A percentile compares a stretch with the other conserved stretches of the same genome.
Evolutionary conservation across 2,888 invertebrate species (phyloP).

Genomic region (Tortricodes alternella): DNA sequence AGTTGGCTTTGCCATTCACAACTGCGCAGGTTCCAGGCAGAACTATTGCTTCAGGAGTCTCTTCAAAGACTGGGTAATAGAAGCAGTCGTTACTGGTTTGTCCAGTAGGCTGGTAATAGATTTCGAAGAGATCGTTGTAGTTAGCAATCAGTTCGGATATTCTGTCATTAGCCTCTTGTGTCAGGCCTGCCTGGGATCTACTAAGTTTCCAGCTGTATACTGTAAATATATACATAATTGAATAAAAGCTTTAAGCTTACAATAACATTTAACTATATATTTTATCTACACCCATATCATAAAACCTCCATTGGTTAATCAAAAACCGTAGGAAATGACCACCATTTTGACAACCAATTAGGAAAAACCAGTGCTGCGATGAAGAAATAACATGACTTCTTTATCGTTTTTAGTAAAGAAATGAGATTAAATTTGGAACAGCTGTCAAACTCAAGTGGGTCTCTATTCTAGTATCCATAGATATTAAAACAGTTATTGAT

Average conservation of each 20-base stretch:
- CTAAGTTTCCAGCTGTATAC: conserved; percentile 38
- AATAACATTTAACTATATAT: too few species aligned
- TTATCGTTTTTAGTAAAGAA: too few species aligned
- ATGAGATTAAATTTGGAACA: too few species aligned
- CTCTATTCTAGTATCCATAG: too few species aligned
- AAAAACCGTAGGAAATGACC: too few species aligned
- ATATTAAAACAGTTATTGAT: too few species aligned
- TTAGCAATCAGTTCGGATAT: conserved; percentile 23
- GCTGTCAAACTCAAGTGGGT: too few species aligned
- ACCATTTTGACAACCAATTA: too few species aligned
- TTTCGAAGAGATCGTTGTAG: conserved; percentile 20
- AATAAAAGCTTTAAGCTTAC: not conserved
- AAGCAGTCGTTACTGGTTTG: conserved; percentile 33
- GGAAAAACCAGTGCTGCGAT: too few species aligned
- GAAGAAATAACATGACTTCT: too few species aligned
- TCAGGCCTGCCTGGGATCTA: conserved; percentile 21
- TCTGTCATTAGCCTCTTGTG: conserved; percentile 7
- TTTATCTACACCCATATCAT: too few species aligned
- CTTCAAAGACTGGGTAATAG: conserved; percentile 30
- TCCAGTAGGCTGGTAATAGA: conserved; percentile 28
- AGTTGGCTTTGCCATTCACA: conserved; percentile 15
- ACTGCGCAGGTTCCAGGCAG: conserved; percentile 31
- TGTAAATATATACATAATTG: conserved; percentile 16
- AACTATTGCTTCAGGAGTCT: conserved; percentile 30
- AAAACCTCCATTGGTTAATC: too few species aligned